Percentiles rank a stretch among this genome's conserved stretches.
Evolutionary conservation across 2,797 vertebrate genomes (phyloP).

Genomic region (Danio jaintianensis): DNA sequence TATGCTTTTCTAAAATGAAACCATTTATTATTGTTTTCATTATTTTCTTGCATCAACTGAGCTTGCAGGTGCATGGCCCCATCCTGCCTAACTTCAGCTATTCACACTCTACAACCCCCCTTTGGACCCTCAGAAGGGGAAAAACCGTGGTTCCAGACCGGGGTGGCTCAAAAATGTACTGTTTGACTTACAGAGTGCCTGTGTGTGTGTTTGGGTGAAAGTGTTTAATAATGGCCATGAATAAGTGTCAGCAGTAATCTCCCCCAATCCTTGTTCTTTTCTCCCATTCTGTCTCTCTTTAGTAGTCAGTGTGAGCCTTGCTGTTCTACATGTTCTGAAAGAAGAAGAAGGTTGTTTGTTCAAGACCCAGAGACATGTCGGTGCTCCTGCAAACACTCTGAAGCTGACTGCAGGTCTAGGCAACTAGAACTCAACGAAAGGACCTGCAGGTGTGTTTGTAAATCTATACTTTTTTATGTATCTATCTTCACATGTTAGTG

Average conservation of each 20-base stretch:
- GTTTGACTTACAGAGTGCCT: constrained; percentile 54
- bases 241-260: constrained; percentile 81
- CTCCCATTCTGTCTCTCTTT: constrained; percentile 39
- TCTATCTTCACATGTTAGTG: constrained; percentile 15
- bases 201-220: constrained; percentile 28
- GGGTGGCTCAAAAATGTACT: constrained; percentile 10
- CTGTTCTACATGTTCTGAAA: constrained; percentile 95
- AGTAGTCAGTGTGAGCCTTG: constrained; percentile 85
- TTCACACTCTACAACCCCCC: constrained; percentile 3
- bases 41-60: constrained; percentile 36
- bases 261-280: constrained; percentile 74
- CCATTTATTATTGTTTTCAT: constrained; percentile 23
- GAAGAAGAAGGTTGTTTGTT: constrained; percentile 93
- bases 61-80: constrained; percentile 59
- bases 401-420: constrained; percentile 94
- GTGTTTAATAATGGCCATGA: constrained; percentile 61
- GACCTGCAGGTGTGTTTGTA: constrained; percentile 88
- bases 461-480: not conserved
- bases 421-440: constrained; percentile 99
- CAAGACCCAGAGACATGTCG: constrained; percentile 96
- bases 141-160: not conserved
- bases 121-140: constrained; percentile 9
- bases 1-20: not conserved
- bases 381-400: constrained; percentile 98
- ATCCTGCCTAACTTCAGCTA: constrained; percentile 44